These are phyloP conservation scores for Leptonema lineaticorne DNA, from an alignment of 1,140 invertebrate species.

Conservation along the genomic window DNA sequence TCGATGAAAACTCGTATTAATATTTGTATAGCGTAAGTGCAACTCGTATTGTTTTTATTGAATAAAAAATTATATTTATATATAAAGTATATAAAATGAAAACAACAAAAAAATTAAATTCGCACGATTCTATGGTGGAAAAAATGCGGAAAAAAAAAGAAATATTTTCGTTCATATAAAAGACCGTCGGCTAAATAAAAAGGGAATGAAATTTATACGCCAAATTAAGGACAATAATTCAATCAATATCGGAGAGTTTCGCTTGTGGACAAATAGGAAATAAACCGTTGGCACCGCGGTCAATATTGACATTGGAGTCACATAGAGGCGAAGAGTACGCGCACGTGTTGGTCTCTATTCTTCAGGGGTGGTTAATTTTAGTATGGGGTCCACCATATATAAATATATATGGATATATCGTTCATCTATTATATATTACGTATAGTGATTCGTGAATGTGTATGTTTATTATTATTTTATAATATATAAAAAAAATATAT, in stretches of 20 bases:
- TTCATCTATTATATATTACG: too few species aligned
- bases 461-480: too few species aligned
- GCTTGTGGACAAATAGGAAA: constrained; percentile 35
- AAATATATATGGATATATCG: not conserved
- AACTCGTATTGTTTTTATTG: too few species aligned
- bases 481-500: too few species aligned
- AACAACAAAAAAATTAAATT: too few species aligned
- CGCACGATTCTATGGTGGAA: too few species aligned
- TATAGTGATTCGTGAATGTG: too few species aligned
- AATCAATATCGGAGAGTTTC: constrained; percentile 38
- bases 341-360: not conserved
- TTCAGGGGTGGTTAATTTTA: not conserved
- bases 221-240: constrained; percentile 40
- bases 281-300: constrained; percentile 35
- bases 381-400: too few species aligned
- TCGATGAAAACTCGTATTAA: constrained; percentile 10
- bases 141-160: not conserved
- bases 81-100: not conserved
- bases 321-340: not conserved
- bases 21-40: constrained; percentile 12
- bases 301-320: constrained; percentile 36
- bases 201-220: constrained; percentile 40
- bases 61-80: too few species aligned
- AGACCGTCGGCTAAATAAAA: constrained; percentile 6
- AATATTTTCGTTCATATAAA: not conserved